Evolutionary conservation across 2,888 invertebrate species (phyloP).

Genomic region (Ornithoptera alexandrae): DNA sequence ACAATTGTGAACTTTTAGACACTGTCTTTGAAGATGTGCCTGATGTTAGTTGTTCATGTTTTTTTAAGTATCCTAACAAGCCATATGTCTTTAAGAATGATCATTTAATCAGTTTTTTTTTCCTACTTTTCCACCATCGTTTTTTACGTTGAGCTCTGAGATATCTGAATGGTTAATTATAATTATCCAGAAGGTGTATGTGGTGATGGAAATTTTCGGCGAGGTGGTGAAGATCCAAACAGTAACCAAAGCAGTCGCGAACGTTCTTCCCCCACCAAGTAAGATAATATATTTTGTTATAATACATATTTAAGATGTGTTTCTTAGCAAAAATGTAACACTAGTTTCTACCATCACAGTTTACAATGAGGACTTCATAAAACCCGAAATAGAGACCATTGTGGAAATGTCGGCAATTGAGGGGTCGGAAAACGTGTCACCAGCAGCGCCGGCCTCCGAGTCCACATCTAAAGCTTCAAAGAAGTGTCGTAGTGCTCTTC

Average conservation of each 20-base stretch:
- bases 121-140: neutral
- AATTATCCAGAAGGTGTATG: conserved; percentile 85
- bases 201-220: conserved; percentile 90
- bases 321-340: neutral
- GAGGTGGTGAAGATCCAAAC: conserved; percentile 88
- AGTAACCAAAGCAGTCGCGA: conserved; percentile 69
- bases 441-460: conserved; percentile 25
- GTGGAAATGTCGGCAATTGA: neutral
- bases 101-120: neutral
- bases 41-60: conserved; percentile 75
- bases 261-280: conserved; percentile 46
- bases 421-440: neutral
- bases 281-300: conserved; percentile 27
- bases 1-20: conserved; percentile 91
- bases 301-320: neutral
- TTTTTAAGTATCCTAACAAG: too few species aligned
- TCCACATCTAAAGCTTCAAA: conserved; percentile 23
- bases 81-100: neutral
- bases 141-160: too few species aligned
- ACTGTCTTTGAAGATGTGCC: conserved; percentile 87
- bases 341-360: conserved; percentile 3
- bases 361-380: conserved; percentile 20
- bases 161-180: neutral
- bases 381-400: conserved; percentile 21
- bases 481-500: conserved; percentile 54